Base-by-base conservation (phyloP, 2,113 vertebrate genomes). In the Cyphotilapia sp. region DNA sequence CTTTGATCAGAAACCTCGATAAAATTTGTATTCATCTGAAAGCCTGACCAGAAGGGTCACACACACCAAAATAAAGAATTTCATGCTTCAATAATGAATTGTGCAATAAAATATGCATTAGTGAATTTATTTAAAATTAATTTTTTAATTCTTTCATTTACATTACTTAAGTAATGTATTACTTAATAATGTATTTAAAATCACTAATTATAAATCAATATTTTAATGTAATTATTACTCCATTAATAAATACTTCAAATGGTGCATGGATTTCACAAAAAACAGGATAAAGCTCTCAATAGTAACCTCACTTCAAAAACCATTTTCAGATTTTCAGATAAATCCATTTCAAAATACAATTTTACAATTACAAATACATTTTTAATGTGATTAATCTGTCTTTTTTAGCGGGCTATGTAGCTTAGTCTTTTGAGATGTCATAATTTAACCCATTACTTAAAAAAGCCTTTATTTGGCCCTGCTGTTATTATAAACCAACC, bases 341-440 rank as follows among this genome's bases (percentile, higher is more conserved):
- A 29, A 59, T 31, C 13, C 56, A 29, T 61, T 61, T 61, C 57
- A 61, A 61, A 33, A 61, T 61, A 33, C 16, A 61, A 4, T 0
- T 6, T 61, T 61, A 31, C 24, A 59, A 5, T 59, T 59, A 61
- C 16, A 61, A 61, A 61, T 33, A 19, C 5, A 61, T 61, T 61
- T 17, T 61, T 61, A 61, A 61, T 33, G 27, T 61, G 8, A 61
- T 31, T 61, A 1, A 6, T 61, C 27, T 61, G 5, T 0, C 57
- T 61, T 10, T 59, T 33, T 10, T 17, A 19, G 1, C 4, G 2
- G 1, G 2, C 29, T 61, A 4, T 61, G 29, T 1, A 1, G 29
- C 16, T 61, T 61, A 33, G 29, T 3, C 2, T 33, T 61, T 61
- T 61, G 16, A 61, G 57, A 61, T 61, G 57, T 33, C 29, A 10